Base-by-base conservation (phyloP, 2,797 vertebrate species). In the Okamejei kenojei region DNA sequence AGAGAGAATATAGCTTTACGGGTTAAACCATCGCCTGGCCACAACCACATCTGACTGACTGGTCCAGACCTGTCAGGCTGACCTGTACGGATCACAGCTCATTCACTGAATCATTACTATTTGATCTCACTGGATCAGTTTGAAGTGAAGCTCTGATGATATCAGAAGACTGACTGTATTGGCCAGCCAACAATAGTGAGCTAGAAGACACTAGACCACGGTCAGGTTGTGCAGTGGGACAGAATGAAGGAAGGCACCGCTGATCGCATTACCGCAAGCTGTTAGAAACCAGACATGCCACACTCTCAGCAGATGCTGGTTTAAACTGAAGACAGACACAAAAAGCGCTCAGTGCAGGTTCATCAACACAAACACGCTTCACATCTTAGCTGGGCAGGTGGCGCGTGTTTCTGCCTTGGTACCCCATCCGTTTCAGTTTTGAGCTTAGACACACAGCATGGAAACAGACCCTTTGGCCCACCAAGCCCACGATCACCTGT, bases 1-100 rank as follows among this genome's bases (percentile, higher is more conserved):
- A 86, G 1, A 86, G 58, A 88, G 84, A 88, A 88, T 68, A 88
- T 88, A 32, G 84, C 61, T 88, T 88, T 88, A 35, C 68, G 63
- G 84, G 35, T 35, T 19, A 88, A 68, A 21, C 35, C 1, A 8
- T 88, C 65, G 19, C 32, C 17, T 19, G 32, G n/a, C 61, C 17
- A 88, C 17, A 88, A 88, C 63, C n/a, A 35, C 35, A 65, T 15
- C 84, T 78, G 32, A 32, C n/a, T 35, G 77, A 78, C n/a, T 10
- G n/a, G 29, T 2, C 71, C 19, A 73, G 71, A 23, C 45, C 26
- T 29, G 45, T 10, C 10, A 15, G 29, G 26, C 58, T 63, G 13
- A 0, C 2, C 1, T 19, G 7, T n/a, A 68, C 35, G 15, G 84
- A 68, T 88, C 68, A 68, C 61, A 88, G 61, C 23, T 88, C 65